These are phyloP conservation scores for Bombus haemorrhoidalis DNA, from an alignment of 1,140 invertebrate species.

Conservation along the genomic window DNA sequence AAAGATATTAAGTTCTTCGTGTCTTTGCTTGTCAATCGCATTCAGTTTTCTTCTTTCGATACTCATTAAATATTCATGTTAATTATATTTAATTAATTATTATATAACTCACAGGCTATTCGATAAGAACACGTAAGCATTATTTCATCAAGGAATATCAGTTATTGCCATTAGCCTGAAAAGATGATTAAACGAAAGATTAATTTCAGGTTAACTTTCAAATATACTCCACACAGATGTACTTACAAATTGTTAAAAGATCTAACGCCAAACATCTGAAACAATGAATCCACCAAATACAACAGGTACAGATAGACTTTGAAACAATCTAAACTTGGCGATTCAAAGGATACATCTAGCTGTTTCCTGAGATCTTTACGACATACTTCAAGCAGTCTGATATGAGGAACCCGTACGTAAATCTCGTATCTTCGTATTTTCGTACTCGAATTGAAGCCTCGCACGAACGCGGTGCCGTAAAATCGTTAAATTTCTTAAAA, in stretches of 20 bases:
- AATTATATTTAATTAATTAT: neutral
- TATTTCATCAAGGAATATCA: neutral
- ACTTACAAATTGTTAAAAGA: slow-evolving; percentile 6
- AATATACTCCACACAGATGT: neutral
- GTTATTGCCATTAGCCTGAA: neutral
- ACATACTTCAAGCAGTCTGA: slow-evolving; percentile 64
- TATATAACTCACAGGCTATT: neutral
- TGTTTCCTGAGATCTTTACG: slow-evolving; percentile 57
- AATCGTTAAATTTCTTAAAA: slow-evolving; percentile 66
- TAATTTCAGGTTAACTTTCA: neutral
- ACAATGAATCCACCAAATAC: slow-evolving; percentile 31
- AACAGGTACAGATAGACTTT: slow-evolving; percentile 58
- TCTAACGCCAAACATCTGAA: slow-evolving; percentile 32
- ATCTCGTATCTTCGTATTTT: slow-evolving; percentile 27
- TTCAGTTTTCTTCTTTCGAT: neutral
- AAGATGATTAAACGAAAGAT: neutral
- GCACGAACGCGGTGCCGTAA: slow-evolving; percentile 67
- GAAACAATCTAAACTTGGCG: slow-evolving; percentile 53
- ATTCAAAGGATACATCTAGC: slow-evolving; percentile 49
- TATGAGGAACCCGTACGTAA: slow-evolving; percentile 67
- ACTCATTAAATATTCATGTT: neutral
- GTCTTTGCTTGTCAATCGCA: neutral
- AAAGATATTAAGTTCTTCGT: neutral
- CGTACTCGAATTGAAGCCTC: slow-evolving; percentile 68
- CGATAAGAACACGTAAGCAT: slow-evolving; percentile 2